A percentile compares a stretch with the other conserved stretches of the same genome.
These are phyloP conservation scores for Epicampocera succincta DNA, from an alignment of 2,888 invertebrate genomes.

Conservation along the genomic window DNA sequence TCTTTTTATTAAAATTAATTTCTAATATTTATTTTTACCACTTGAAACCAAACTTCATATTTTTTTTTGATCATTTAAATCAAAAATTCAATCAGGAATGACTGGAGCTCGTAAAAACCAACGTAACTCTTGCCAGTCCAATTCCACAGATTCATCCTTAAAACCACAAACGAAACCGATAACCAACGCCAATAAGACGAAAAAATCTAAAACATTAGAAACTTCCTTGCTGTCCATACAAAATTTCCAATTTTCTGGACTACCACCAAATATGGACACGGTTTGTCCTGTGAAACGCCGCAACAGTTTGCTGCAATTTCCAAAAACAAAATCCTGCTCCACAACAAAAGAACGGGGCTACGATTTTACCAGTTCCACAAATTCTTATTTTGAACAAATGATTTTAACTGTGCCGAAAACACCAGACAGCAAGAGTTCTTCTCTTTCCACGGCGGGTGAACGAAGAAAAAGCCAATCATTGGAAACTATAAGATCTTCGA, in stretches of 20 bases:
- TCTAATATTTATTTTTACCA: too few species aligned
- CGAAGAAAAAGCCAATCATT: not conserved
- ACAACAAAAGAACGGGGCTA: slow-evolving; percentile 67
- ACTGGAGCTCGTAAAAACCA: too few species aligned
- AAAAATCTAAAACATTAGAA: slow-evolving; percentile 1
- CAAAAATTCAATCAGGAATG: too few species aligned
- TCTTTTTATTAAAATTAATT: too few species aligned
- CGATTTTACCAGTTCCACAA: slow-evolving; percentile 74
- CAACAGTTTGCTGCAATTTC: slow-evolving; percentile 10
- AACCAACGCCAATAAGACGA: not conserved
- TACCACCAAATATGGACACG: slow-evolving; percentile 40
- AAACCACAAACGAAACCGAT: not conserved
- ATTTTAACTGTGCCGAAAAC: slow-evolving; percentile 72
- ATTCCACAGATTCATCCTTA: slow-evolving; percentile 14
- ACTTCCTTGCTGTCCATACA: slow-evolving; percentile 70
- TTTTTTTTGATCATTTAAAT: too few species aligned
- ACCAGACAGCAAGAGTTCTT: slow-evolving; percentile 58
- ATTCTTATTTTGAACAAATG: slow-evolving; percentile 72
- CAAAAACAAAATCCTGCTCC: slow-evolving; percentile 42
- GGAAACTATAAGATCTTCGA: slow-evolving; percentile 28
- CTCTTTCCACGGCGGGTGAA: slow-evolving; percentile 44
- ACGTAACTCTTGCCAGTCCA: not conserved
- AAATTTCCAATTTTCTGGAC: slow-evolving; percentile 74
- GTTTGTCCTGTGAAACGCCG: slow-evolving; percentile 24
- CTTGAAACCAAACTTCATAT: too few species aligned